phyloP scores from a whole-genome alignment of 2,888 invertebrate genomes.

The Heliconius sara region DNA sequence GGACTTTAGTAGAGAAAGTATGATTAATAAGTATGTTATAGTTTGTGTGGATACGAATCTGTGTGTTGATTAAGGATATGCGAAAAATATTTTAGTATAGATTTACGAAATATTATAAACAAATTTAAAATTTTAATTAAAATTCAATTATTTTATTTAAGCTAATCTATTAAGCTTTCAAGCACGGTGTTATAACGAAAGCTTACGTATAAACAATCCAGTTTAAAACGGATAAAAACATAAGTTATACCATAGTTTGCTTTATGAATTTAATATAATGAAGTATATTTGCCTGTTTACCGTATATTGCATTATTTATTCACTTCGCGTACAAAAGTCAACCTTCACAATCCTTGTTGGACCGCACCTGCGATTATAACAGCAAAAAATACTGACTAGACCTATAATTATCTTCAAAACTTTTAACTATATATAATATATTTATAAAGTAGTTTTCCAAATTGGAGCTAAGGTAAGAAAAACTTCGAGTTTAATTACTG shows the following conservation, averaged over 20 bases:
- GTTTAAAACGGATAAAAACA: neutral
- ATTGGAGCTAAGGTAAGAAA: neutral
- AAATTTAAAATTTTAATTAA: neutral
- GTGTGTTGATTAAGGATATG: conserved; percentile 30
- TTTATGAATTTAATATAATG: conserved; percentile 19
- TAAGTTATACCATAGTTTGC: neutral
- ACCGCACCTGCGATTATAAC: conserved; percentile 53
- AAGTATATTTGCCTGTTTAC: conserved; percentile 40
- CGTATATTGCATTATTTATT: conserved; percentile 57
- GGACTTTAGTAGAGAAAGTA: conserved; percentile 10
- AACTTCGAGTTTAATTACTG: neutral
- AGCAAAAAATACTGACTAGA: conserved; percentile 28
- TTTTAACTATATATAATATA: conserved; percentile 21
- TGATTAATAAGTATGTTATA: conserved; percentile 21
- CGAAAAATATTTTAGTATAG: neutral
- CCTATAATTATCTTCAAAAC: conserved; percentile 27
- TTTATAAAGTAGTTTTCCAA: conserved; percentile 2
- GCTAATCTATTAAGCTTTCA: neutral
- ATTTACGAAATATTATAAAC: neutral
- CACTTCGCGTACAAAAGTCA: conserved; percentile 57
- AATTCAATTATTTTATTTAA: neutral
- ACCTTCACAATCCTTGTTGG: conserved; percentile 58
- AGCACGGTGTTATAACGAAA: neutral
- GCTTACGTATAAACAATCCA: neutral
- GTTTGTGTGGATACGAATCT: conserved; percentile 27